Conservation (phyloP, 2,113 vertebrate species). For the Phylloscopus whistleri region DNA sequence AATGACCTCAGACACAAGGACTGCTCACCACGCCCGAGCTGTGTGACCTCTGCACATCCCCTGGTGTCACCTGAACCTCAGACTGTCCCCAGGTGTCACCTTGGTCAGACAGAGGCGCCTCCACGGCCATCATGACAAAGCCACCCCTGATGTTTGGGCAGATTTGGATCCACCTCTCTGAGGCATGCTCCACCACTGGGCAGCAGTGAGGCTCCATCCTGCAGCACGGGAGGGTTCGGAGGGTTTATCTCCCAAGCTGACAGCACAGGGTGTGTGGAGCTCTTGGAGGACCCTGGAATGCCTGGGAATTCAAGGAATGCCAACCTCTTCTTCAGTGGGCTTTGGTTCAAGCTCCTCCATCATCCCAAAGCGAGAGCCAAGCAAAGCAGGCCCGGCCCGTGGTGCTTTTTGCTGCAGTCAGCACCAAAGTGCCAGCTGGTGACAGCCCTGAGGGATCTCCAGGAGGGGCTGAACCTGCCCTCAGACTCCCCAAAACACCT, state of each 20-base stretch:
- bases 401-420: slow-evolving; percentile 2
- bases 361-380: slow-evolving; percentile 3
- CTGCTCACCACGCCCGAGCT: rapidly evolving
- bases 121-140: background rate
- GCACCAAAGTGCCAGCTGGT: background rate
- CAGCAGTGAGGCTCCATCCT: background rate
- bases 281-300: background rate
- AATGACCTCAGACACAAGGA: background rate
- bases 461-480: background rate
- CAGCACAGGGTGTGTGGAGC: background rate
- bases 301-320: background rate
- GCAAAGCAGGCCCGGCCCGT: background rate
- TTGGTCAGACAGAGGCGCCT: background rate
- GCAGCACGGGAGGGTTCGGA: background rate
- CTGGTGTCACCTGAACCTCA: background rate
- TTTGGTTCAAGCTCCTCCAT: slow-evolving; percentile 26
- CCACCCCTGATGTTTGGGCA: rapidly evolving
- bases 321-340: slow-evolving; percentile 38
- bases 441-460: background rate
- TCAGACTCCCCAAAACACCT: background rate
- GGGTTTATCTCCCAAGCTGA: background rate
- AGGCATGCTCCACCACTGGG: background rate
- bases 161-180: background rate
- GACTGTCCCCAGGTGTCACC: background rate
- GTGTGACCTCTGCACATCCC: too few relatives aligned